These are phyloP conservation scores for Prunella himalayana DNA, from an alignment of 2,113 vertebrate species.

Conservation along the genomic window DNA sequence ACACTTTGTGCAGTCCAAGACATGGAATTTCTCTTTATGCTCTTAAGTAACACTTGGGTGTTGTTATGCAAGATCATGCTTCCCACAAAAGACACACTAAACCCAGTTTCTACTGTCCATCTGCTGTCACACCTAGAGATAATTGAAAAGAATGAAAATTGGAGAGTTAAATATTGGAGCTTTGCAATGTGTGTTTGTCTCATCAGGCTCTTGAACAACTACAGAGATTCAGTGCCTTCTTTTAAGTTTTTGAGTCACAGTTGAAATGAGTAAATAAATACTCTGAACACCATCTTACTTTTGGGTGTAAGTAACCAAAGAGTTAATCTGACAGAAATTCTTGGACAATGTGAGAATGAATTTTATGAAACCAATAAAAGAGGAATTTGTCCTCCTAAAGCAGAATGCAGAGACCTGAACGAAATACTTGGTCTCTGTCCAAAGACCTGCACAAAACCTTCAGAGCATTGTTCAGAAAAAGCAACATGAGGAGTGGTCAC, in stretches of 20 bases:
- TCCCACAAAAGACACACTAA: not conserved
- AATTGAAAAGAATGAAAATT: not conserved
- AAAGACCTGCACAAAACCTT: not conserved
- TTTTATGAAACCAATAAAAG: not conserved
- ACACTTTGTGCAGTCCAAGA: not conserved
- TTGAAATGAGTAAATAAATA: not conserved
- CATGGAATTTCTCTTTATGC: not conserved
- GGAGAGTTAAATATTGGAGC: not conserved
- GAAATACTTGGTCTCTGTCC: not conserved
- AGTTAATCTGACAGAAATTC: not conserved
- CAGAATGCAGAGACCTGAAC: not conserved
- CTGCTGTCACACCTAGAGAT: not conserved
- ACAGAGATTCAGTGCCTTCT: not conserved
- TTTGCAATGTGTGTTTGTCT: not conserved
- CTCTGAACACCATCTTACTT: not conserved
- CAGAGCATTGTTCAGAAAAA: not conserved
- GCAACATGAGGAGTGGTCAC: not conserved
- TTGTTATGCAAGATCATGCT: not conserved
- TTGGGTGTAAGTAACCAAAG: not conserved
- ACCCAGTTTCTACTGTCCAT: not conserved
- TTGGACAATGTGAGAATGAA: not conserved
- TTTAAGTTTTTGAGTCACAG: not conserved
- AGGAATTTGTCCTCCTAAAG: not conserved
- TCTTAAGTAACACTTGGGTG: not conserved
- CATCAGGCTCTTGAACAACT: not conserved